These are phyloP conservation scores for Synergus itoensis DNA, from an alignment of 2,888 invertebrate genomes.

Conservation along the genomic window DNA sequence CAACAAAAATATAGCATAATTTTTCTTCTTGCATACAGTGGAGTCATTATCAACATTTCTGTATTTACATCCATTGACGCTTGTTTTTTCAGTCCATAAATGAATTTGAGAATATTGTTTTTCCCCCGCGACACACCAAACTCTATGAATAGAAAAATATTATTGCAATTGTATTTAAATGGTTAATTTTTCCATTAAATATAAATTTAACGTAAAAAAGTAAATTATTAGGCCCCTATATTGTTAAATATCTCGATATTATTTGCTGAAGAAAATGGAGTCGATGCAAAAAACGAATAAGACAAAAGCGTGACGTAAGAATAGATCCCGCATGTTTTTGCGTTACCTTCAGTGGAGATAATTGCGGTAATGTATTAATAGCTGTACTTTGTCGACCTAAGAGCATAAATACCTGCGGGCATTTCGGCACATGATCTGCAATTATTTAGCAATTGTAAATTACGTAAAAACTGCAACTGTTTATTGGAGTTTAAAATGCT, in stretches of 20 bases:
- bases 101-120: neutral
- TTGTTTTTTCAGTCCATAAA: neutral
- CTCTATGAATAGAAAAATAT: no score
- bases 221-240: no score
- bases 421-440: constrained; percentile 4
- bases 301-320: neutral
- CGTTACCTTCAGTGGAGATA: neutral
- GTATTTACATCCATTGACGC: neutral
- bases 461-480: neutral
- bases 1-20: neutral
- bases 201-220: no score
- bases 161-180: no score
- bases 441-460: neutral
- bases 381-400: constrained; percentile 6
- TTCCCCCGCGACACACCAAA: neutral
- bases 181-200: no score
- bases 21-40: neutral
- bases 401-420: neutral
- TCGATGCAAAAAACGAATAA: neutral
- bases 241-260: neutral
- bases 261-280: neutral
- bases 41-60: no score
- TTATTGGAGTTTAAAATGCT: constrained; percentile 1
- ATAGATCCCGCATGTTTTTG: neutral
- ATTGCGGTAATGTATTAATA: constrained; percentile 5